Conservation (phyloP, 2,797 vertebrate genomes). For the Propithecus perrieri region DNA sequence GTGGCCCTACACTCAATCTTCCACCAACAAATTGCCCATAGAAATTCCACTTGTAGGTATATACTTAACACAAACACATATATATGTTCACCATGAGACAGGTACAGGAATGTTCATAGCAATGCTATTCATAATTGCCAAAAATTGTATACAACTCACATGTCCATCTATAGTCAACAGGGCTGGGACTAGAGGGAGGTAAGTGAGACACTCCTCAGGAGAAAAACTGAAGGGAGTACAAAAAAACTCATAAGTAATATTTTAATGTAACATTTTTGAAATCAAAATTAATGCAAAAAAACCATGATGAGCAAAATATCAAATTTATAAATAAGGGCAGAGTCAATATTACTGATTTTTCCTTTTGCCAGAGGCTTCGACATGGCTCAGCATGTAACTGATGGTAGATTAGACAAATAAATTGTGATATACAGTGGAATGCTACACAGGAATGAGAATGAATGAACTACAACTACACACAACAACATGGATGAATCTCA, state of each 20-base stretch:
- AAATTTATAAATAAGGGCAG: background rate
- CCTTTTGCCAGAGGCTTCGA: background rate
- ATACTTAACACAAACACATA: background rate
- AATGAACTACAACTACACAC: background rate
- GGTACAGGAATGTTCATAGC: background rate
- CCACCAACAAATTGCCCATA: background rate
- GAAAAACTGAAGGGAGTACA: background rate
- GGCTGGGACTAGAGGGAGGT: background rate
- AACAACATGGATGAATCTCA: background rate
- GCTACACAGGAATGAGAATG: background rate
- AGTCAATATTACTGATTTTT: background rate
- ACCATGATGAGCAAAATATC: background rate
- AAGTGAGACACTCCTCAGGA: background rate
- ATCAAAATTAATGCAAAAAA: conserved; percentile 23
- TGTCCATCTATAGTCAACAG: background rate
- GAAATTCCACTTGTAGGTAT: background rate
- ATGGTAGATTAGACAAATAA: background rate
- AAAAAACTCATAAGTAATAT: background rate
- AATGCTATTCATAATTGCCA: background rate
- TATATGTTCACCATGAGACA: background rate
- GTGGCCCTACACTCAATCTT: background rate
- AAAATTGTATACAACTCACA: background rate
- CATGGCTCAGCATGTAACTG: background rate
- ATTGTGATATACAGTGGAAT: background rate
- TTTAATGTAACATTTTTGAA: conserved; percentile 2